phyloP scores from a whole-genome alignment of 2,797 vertebrate genomes.

The Poeciliopsis gracilis region DNA sequence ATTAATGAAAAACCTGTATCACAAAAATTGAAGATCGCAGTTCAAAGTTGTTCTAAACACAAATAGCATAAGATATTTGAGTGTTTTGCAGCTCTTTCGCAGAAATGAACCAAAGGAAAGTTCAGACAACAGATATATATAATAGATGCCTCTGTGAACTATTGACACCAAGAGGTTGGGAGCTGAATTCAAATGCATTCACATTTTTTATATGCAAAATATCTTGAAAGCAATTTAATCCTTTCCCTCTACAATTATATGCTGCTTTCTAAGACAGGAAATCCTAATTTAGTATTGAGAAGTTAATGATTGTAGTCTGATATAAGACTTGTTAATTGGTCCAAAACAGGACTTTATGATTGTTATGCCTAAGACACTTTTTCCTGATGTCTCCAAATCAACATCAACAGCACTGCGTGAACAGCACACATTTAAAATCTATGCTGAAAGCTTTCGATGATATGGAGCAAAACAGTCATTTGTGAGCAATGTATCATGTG shows the following conservation, averaged over 20 bases:
- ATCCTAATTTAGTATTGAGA: not conserved
- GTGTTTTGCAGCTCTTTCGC: not conserved
- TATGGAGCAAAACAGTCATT: constrained; percentile 18
- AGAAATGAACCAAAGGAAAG: not conserved
- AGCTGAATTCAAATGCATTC: not conserved
- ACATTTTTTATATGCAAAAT: not conserved
- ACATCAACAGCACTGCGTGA: not conserved
- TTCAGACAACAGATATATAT: not conserved
- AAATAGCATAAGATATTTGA: not conserved
- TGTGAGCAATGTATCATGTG: constrained; percentile 11
- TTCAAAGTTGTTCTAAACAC: not conserved
- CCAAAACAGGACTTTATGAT: not conserved
- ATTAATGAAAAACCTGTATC: not conserved
- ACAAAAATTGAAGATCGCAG: not conserved
- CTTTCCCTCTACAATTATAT: not conserved
- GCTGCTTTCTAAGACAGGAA: not conserved
- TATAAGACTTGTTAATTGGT: not conserved
- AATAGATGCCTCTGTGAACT: not conserved
- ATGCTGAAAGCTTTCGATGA: constrained; percentile 10
- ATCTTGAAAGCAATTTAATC: not conserved
- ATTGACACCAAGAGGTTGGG: not conserved
- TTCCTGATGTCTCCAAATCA: not conserved
- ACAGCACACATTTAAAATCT: constrained; percentile 11
- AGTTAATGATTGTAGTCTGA: not conserved
- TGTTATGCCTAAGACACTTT: not conserved